phyloP scores from a whole-genome alignment of 2,888 invertebrate species.

The Drosophila sordidula region DNA sequence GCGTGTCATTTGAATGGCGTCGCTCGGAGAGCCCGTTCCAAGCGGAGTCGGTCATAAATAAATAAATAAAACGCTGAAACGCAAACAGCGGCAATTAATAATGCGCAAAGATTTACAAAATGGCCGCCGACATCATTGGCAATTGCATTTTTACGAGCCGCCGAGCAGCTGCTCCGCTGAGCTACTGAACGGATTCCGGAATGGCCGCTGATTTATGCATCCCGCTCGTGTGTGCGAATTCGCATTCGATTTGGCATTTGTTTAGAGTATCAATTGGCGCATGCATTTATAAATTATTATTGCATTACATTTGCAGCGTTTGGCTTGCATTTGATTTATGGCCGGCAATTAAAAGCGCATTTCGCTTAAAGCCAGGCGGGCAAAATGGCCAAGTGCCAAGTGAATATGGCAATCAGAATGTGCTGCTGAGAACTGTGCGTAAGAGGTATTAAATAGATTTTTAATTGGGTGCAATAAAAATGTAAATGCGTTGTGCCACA shows the following conservation, averaged over 20 bases:
- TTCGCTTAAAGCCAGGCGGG: conserved; percentile 44
- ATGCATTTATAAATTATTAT: conserved; percentile 60
- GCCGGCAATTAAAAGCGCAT: conserved; percentile 79
- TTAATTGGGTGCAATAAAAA: conserved; percentile 70
- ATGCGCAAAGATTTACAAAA: conserved; percentile 61
- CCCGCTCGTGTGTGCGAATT: conserved; percentile 28
- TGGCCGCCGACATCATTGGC: conserved; percentile 60
- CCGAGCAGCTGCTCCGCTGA: conserved; percentile 7
- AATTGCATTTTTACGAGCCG: conserved; percentile 70
- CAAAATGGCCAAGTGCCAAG: conserved; percentile 42
- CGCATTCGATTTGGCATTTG: conserved; percentile 45
- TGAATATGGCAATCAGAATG: conserved; percentile 18
- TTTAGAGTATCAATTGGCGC: conserved; percentile 46
- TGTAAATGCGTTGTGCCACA: conserved; percentile 26
- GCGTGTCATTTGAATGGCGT: conserved; percentile 70
- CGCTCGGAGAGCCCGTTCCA: conserved; percentile 33
- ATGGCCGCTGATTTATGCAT: conserved; percentile 69
- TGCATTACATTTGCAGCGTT: conserved; percentile 39
- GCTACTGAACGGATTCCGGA: conserved; percentile 37
- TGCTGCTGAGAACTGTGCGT: conserved; percentile 25
- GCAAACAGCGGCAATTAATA: conserved; percentile 67
- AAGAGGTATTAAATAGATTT: conserved; percentile 68
- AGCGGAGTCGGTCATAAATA: conserved; percentile 41
- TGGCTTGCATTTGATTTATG: conserved; percentile 73
- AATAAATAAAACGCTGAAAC: conserved; percentile 55